Conservation (phyloP, 2,797 vertebrate genomes). For the Amblyraja radiata region DNA sequence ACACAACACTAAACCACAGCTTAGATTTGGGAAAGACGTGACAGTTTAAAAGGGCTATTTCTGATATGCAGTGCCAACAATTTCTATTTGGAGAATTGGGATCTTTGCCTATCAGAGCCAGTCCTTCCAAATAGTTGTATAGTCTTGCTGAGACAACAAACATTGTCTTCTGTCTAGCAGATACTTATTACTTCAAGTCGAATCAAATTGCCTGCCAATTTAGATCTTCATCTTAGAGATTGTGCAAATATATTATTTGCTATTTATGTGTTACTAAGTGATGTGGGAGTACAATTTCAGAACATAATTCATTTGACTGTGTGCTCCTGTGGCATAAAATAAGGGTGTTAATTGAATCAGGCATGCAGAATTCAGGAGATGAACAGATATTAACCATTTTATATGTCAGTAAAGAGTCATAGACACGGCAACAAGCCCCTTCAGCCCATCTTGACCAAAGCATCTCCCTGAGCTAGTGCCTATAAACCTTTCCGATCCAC, state of each 20-base stretch:
- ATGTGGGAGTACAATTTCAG: background rate
- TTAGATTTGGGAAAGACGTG: background rate
- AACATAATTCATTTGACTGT: background rate
- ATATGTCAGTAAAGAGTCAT: background rate
- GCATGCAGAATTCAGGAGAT: background rate
- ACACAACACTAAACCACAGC: background rate
- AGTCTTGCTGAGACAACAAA: background rate
- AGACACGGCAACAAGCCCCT: too few relatives aligned
- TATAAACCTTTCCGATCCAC: too few relatives aligned
- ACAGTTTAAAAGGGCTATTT: background rate
- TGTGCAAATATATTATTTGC: background rate
- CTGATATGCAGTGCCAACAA: background rate
- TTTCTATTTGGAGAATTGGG: background rate
- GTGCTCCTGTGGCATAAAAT: background rate
- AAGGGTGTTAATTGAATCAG: background rate
- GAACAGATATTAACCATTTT: background rate
- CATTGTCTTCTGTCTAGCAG: background rate
- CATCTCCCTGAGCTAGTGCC: too few relatives aligned
- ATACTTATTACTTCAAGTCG: background rate
- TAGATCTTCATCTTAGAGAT: background rate
- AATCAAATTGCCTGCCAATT: background rate
- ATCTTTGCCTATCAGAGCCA: background rate
- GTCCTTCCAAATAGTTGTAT: background rate
- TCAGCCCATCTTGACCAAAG: too few relatives aligned
- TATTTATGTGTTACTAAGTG: background rate